Evolutionary conservation across 2,113 vertebrate species (phyloP).

Genomic region (Eurystomus gularis): DNA sequence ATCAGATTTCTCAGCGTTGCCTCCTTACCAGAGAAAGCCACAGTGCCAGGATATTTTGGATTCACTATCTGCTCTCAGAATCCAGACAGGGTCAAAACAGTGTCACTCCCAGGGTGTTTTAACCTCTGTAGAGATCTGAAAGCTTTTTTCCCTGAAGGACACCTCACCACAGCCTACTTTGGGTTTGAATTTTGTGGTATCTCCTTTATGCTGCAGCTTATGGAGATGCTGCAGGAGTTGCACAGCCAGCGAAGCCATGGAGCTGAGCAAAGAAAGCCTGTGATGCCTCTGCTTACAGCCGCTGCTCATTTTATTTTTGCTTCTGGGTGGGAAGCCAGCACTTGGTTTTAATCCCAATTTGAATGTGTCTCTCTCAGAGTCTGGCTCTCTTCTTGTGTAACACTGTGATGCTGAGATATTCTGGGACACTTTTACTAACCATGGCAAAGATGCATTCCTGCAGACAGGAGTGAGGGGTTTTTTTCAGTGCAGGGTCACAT

Average conservation of each 20-base stretch:
- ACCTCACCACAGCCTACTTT: not conserved
- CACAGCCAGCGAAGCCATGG: rapidly evolving
- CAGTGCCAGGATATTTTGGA: not conserved
- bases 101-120: not conserved
- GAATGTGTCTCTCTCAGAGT: not conserved
- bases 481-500: not conserved
- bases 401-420: not conserved
- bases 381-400: constrained; percentile 16
- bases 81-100: not conserved
- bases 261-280: not conserved
- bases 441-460: constrained; percentile 7
- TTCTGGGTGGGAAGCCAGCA: constrained; percentile 41
- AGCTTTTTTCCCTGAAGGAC: not conserved
- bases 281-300: not conserved
- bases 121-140: not conserved
- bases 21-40: not conserved
- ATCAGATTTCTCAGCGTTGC: not conserved
- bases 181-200: not conserved
- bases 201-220: not conserved
- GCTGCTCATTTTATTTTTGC: not conserved
- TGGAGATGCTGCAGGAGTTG: not conserved
- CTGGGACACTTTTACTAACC: constrained; percentile 27
- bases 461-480: not conserved
- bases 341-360: constrained; percentile 36
- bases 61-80: not conserved